Evolutionary conservation across 1,140 invertebrate species (phyloP).

Genomic region (Potamilus streckersoni): DNA sequence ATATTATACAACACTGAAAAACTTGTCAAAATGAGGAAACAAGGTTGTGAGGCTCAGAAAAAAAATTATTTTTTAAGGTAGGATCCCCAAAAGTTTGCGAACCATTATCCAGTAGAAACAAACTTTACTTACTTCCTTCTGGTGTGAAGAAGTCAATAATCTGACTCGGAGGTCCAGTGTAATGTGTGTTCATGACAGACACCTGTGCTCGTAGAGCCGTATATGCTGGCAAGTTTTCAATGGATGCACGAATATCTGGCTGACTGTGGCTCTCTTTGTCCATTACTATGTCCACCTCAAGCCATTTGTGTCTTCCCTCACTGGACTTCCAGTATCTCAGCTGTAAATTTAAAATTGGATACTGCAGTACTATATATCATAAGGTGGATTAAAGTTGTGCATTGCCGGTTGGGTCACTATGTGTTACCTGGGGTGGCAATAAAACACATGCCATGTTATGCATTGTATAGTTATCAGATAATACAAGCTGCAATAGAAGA

Average conservation of each 20-base stretch:
- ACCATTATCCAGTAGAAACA: background rate
- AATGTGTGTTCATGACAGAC: constrained; percentile 88
- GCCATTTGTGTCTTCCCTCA: constrained; percentile 53
- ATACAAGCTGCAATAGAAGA: no score
- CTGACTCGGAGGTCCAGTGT: constrained; percentile 90
- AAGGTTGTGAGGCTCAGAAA: no score
- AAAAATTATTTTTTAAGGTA: no score
- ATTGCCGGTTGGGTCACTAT: no score
- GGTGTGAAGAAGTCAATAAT: constrained; percentile 88
- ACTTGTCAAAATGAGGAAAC: no score
- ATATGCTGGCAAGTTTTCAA: constrained; percentile 72
- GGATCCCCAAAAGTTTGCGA: no score
- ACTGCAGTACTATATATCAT: background rate
- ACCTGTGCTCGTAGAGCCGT: constrained; percentile 91
- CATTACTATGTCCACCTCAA: constrained; percentile 52
- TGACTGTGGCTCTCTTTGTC: constrained; percentile 14
- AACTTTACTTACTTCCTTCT: constrained; percentile 72
- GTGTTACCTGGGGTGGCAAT: no score
- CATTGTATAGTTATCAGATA: no score
- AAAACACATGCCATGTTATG: no score
- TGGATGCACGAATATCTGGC: constrained; percentile 46
- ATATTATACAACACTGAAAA: no score
- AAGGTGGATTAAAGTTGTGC: no score
- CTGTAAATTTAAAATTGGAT: constrained; percentile 30
- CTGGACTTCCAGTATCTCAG: constrained; percentile 60